A percentile compares a stretch with the other conserved stretches of the same genome.
These are phyloP conservation scores for Neria commutata DNA, from an alignment of 2,888 invertebrate genomes.

Conservation along the genomic window DNA sequence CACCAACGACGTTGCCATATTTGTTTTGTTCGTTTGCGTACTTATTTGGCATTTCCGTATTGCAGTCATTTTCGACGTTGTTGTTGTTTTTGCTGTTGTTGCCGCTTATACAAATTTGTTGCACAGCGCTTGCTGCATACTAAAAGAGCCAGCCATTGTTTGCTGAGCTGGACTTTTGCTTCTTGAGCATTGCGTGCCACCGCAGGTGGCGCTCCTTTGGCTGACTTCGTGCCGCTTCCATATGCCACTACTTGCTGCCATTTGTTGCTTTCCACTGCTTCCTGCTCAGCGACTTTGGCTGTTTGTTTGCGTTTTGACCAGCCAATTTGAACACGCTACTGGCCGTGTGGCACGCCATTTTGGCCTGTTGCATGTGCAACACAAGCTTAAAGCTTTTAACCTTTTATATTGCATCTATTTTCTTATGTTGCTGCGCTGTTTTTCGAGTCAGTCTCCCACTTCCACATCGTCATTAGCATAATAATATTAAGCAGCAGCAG, in stretches of 20 bases:
- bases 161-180: not conserved
- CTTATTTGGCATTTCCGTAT: not conserved
- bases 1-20: too few relatives aligned
- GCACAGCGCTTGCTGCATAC: not conserved
- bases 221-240: not conserved
- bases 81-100: not conserved
- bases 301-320: not conserved
- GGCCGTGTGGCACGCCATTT: not conserved
- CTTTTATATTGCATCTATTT: too few relatives aligned
- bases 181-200: not conserved
- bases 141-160: not conserved
- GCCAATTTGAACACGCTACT: not conserved
- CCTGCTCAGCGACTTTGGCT: not conserved
- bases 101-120: not conserved
- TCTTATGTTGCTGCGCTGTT: too few relatives aligned
- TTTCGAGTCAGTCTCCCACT: too few relatives aligned
- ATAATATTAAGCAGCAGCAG: too few relatives aligned
- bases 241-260: not conserved
- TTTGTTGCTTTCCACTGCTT: not conserved
- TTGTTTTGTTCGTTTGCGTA: not conserved
- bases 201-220: too few relatives aligned
- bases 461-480: too few relatives aligned
- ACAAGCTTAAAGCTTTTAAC: too few relatives aligned
- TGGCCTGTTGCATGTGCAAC: not conserved
- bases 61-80: not conserved